phyloP scores from a whole-genome alignment of 2,797 vertebrate genomes.

The Gephyroberyx darwinii region DNA sequence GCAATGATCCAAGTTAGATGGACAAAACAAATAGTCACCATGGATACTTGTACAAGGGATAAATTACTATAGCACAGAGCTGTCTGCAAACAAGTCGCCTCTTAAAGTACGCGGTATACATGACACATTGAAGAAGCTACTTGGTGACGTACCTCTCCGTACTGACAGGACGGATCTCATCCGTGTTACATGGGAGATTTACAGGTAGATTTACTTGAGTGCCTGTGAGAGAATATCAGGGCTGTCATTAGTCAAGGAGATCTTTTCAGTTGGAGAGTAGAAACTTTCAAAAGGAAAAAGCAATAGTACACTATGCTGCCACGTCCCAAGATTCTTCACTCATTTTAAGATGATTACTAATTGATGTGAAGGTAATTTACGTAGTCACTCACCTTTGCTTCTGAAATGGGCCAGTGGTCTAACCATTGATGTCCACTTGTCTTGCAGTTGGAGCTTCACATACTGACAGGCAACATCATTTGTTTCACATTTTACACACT shows the following conservation, averaged over 20 bases:
- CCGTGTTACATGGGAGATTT: too few species aligned
- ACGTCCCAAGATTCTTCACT: too few species aligned
- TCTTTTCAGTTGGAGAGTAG: not conserved
- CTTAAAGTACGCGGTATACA: too few species aligned
- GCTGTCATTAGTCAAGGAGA: not conserved
- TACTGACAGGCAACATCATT: too few species aligned
- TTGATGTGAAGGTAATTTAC: not conserved
- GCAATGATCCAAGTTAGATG: not conserved
- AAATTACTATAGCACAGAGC: too few species aligned
- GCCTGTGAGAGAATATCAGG: conserved; percentile 20
- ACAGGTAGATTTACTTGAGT: conserved; percentile 5
- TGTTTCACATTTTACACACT: too few species aligned
- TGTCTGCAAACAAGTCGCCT: too few species aligned
- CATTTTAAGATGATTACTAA: too few species aligned
- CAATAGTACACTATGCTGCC: too few species aligned
- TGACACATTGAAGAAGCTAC: not conserved
- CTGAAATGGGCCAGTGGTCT: not conserved
- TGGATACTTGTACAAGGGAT: not conserved
- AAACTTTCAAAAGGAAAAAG: too few species aligned
- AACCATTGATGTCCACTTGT: not conserved
- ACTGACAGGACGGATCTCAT: not conserved
- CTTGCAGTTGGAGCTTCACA: not conserved
- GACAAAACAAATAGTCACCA: not conserved
- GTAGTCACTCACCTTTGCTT: conserved; percentile 14
- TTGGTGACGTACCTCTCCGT: conserved; percentile 6